Percentiles rank a stretch among this genome's conserved stretches.
These are phyloP conservation scores for Sminthopsis crassicaudata DNA, from an alignment of 2,113 vertebrate species.

Conservation along the genomic window DNA sequence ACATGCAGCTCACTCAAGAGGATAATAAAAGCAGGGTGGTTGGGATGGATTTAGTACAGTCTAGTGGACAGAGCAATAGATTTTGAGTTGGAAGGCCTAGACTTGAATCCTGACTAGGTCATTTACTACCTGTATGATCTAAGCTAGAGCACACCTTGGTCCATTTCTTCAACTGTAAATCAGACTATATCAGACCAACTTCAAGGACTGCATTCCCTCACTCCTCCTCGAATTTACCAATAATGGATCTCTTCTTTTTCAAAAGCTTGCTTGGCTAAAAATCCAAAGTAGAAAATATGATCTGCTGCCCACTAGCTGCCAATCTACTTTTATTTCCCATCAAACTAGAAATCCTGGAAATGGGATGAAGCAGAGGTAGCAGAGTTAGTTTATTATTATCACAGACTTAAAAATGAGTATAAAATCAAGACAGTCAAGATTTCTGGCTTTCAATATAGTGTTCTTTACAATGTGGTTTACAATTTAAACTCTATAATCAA, in stretches of 20 bases:
- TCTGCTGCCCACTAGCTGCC: background rate
- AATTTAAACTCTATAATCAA: constrained; percentile 6
- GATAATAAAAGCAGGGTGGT: background rate
- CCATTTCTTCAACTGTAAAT: too few species aligned
- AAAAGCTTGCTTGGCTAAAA: constrained; percentile 13
- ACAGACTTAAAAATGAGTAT: constrained; percentile 15
- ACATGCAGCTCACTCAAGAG: background rate
- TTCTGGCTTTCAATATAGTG: background rate
- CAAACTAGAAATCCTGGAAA: background rate
- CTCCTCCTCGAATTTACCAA: background rate
- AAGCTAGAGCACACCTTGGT: background rate
- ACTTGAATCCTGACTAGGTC: background rate
- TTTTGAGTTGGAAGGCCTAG: background rate
- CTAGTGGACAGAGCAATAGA: background rate
- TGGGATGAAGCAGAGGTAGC: background rate
- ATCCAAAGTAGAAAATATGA: background rate
- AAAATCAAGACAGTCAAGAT: constrained; percentile 14
- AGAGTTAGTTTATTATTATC: constrained; percentile 7
- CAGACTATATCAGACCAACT: background rate
- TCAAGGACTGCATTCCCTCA: too few species aligned
- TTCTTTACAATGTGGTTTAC: constrained; percentile 40
- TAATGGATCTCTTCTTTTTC: constrained; percentile 20
- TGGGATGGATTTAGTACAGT: too few species aligned
- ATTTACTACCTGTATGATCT: background rate
- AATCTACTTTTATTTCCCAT: background rate